Evolutionary conservation across 1,140 invertebrate species (phyloP).

Genomic region (Ceratina calcarata): DNA sequence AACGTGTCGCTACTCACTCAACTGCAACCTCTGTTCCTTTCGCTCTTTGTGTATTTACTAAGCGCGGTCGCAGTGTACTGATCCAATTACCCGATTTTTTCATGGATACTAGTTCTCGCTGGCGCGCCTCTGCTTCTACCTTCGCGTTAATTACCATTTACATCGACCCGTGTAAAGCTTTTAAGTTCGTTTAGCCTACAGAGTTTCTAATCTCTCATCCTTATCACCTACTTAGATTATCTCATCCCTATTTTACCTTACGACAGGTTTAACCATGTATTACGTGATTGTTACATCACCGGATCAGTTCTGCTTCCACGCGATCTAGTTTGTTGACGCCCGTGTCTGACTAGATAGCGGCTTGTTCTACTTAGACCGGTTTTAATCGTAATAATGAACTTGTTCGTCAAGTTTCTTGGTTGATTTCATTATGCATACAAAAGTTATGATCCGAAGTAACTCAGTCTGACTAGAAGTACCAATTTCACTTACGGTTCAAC

Average conservation of each 20-base stretch:
- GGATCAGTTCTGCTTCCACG: neutral
- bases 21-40: neutral
- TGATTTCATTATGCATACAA: too few species aligned
- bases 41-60: neutral
- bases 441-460: too few species aligned
- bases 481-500: too few species aligned
- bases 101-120: neutral
- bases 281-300: neutral
- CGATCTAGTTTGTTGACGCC: neutral
- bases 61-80: neutral
- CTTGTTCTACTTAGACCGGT: neutral
- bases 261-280: neutral
- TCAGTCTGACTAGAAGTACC: too few species aligned
- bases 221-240: too few species aligned
- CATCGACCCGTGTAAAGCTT: too few species aligned
- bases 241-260: too few species aligned
- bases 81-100: neutral
- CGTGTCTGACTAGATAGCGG: neutral
- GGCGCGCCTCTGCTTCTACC: neutral
- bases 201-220: too few species aligned
- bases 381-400: neutral
- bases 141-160: conserved; percentile 3
- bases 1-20: neutral
- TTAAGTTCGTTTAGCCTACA: too few species aligned
- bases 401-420: neutral